Evolutionary conservation across 1,140 invertebrate species (phyloP), one percentile per base, ranked within the genome.

Genomic region (Drosophila tropicalis): DNA sequence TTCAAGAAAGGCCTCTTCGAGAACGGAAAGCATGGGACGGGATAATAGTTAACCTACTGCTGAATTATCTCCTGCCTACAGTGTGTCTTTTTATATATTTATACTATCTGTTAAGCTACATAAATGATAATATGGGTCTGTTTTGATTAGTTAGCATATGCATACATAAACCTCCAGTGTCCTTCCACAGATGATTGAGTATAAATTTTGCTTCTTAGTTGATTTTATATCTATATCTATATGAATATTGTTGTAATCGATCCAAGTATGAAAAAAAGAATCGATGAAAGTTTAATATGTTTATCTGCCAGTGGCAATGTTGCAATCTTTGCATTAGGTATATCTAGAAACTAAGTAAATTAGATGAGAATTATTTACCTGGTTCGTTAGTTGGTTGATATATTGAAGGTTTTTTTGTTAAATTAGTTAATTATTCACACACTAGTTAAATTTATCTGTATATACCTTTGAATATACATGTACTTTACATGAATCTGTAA

Each of bases 1-100:
- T 98, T 98, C 93, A 94, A 96, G 71, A 96, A 96, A 92, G 97
- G 97, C 70, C 94, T 97, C 65, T 97, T 97, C 93, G 97, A 98
- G 92, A 96, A 94, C 91, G 96, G 96, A 78, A 97, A 97, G 92
- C 96, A 96, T 83, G 96, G 96, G 79, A 96, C 96, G 90, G 91
- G 91, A 90, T 92, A 92, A 92, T 92, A 91, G 90, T 91, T 91
- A 91, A 78, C 84, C 87, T 91, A 90, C 90, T 91, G 87, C 90
- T 91, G 83, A 91, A 91, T 86, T 91, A 91, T 90, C 84, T 91
- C 79, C 87, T 91, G 87, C 90, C 90, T 80, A 91, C 85, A 91
- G 82, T 91, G 91, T 91, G 90, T 91, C 87, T 91, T 81, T 86
- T 91, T 72, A 81, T 91, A 63, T 91, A 91, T 87, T 63, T 91